Evolutionary conservation across 2,113 vertebrate genomes (phyloP), one percentile per base, ranked within the genome.

Genomic region (Rhodinocichla rosea): DNA sequence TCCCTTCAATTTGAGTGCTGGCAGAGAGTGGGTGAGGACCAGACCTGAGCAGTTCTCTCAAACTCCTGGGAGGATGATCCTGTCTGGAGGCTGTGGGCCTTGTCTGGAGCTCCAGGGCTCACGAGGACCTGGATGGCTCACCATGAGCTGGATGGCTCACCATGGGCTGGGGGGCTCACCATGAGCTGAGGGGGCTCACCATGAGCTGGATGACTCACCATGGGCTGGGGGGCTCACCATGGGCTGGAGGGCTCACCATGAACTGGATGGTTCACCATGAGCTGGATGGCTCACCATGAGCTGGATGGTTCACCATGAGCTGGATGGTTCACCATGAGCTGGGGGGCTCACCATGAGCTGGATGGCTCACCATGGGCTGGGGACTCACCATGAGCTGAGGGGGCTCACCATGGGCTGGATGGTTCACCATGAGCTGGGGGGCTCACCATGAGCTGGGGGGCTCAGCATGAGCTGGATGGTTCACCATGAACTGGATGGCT

Each of bases 291-390:
- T 86, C 52, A 39, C 28, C 27, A 18, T 3, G 13, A 1, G 10
- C 47, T 69, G 35, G 47, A 2, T 0, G 30, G 21, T 0, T 65
- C 40, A 24, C 30, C 6, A 18, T 2, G 9, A 1, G 4, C n/a
- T 69, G 26, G 45, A 4, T 0, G 19, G 26, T 1, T 50, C 47
- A 22, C 47, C 28, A 18, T 4, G 27, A 1, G 3, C 10, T 39
- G 27, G 45, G 2, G 0, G 10, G 35, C 1, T 53, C 37, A 40
- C 27, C 14, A 13, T 2, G 12, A 2, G 7, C 45, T 69, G 45
- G 45, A 4, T 1, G 26, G 26, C 1, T 49, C 45, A 21, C 65
- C 35, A 22, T 4, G 47, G 1, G 5, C 9, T 69, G 24, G 13
- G 14, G 40, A 15, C 3, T 45, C 44, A 18, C 64, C n/a, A 20